Conservation (phyloP, 1,140 invertebrate genomes). For the Arion vulgaris region DNA sequence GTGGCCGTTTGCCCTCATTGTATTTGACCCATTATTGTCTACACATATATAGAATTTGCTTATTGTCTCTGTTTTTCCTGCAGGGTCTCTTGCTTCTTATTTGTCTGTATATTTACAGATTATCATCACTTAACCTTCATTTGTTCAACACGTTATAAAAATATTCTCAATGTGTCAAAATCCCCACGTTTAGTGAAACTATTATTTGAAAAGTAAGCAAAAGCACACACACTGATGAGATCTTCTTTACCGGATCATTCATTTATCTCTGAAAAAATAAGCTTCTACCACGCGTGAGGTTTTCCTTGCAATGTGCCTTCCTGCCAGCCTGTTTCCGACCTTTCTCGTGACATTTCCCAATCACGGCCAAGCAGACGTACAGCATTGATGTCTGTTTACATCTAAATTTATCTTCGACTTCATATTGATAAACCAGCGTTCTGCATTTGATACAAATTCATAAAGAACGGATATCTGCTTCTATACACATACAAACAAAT, state of each 20-base stretch:
- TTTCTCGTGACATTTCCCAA: slow-evolving; percentile 8
- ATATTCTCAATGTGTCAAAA: too few species aligned
- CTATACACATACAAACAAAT: neutral
- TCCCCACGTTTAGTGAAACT: too few species aligned
- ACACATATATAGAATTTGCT: too few species aligned
- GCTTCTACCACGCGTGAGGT: neutral
- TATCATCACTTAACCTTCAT: too few species aligned
- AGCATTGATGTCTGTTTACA: slow-evolving; percentile 2
- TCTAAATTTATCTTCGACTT: neutral
- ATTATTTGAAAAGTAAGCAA: too few species aligned
- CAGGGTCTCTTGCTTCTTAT: too few species aligned
- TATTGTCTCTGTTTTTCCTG: too few species aligned
- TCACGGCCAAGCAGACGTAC: neutral
- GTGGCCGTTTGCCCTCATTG: too few species aligned
- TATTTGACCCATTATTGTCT: too few species aligned
- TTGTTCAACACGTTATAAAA: too few species aligned
- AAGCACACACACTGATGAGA: neutral
- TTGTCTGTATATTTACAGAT: too few species aligned
- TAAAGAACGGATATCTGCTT: neutral
- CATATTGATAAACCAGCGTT: neutral
- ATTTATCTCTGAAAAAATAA: neutral
- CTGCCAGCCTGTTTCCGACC: neutral
- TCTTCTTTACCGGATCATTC: neutral
- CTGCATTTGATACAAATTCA: slow-evolving; percentile 12
- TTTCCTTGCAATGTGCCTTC: neutral